phyloP scores from a whole-genome alignment of 2,888 invertebrate genomes.

The Lymantria dispar region DNA sequence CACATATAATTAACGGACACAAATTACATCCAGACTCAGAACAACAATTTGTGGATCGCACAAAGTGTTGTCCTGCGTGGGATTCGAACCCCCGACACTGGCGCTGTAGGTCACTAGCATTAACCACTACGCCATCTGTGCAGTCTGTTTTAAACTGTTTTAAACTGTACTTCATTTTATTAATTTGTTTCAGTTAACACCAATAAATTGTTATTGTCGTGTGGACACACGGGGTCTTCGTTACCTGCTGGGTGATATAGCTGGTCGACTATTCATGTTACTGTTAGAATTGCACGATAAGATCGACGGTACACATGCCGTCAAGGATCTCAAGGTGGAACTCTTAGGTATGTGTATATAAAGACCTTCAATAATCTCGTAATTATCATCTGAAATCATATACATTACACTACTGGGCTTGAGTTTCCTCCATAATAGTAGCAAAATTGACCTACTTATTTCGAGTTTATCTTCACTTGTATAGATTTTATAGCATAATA shows the following conservation, averaged over 20 bases:
- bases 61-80: too few species aligned
- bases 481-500: too few species aligned
- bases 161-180: neutral
- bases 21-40: too few species aligned
- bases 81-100: too few species aligned
- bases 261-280: conserved; percentile 97
- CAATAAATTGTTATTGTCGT: conserved; percentile 96
- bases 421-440: too few species aligned
- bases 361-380: neutral
- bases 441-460: too few species aligned
- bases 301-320: conserved; percentile 88
- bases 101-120: too few species aligned
- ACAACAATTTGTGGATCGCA: too few species aligned
- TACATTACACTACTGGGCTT: too few species aligned
- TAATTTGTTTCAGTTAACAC: conserved; percentile 87
- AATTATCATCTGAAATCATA: neutral
- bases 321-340: conserved; percentile 97
- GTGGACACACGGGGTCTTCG: conserved; percentile 95
- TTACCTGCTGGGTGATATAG: conserved; percentile 96
- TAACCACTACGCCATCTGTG: too few species aligned
- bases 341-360: conserved; percentile 84
- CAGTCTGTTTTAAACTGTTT: neutral
- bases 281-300: conserved; percentile 93
- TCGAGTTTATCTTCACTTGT: too few species aligned
- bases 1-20: too few species aligned